Evolutionary conservation across 2,113 vertebrate genomes (phyloP).

Genomic region (Chaetorhynchus papuensis): DNA sequence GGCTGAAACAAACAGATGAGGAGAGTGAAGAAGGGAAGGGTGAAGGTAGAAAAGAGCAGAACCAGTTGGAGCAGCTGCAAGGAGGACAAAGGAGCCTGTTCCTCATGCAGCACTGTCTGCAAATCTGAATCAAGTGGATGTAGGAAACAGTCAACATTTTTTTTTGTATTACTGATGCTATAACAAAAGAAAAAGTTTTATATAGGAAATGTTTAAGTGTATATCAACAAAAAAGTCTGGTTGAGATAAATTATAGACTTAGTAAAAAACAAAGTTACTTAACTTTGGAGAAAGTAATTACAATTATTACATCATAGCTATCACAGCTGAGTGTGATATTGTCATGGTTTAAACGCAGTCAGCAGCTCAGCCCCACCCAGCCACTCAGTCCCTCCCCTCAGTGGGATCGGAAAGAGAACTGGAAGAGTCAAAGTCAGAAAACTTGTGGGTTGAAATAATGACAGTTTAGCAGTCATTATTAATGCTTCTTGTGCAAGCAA

Average conservation of each 20-base stretch:
- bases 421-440: neutral
- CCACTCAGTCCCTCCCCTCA: neutral
- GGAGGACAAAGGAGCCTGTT: neutral
- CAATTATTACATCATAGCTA: neutral
- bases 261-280: neutral
- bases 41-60: neutral
- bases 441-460: neutral
- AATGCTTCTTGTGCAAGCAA: neutral
- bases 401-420: accelerated
- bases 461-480: neutral
- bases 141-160: neutral
- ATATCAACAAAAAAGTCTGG: neutral
- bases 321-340: neutral
- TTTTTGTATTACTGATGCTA: neutral
- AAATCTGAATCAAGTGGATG: neutral
- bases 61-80: neutral
- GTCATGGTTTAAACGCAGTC: neutral
- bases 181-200: neutral
- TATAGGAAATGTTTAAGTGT: neutral
- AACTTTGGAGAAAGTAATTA: neutral
- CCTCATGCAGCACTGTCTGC: neutral
- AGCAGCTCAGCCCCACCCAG: neutral
- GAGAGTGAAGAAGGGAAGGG: neutral
- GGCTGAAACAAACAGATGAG: neutral
- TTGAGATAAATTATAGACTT: neutral